Conservation (phyloP, 2,888 invertebrate genomes). For the Melanophora roralis region DNA sequence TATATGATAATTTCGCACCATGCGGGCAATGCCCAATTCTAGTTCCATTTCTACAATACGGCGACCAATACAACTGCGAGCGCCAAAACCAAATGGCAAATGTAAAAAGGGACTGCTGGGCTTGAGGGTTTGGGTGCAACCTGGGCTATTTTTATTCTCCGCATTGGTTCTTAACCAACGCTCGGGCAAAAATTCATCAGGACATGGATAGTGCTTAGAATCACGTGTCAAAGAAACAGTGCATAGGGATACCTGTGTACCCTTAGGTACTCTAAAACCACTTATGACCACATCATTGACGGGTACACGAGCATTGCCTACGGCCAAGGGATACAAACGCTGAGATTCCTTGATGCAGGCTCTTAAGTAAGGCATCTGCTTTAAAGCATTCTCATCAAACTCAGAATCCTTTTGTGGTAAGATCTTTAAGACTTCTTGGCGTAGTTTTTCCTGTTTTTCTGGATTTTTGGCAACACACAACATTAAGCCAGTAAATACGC, state of each 20-base stretch:
- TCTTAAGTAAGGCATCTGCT: constrained; percentile 81
- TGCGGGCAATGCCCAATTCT: constrained; percentile 76
- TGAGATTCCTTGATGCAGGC: constrained; percentile 87
- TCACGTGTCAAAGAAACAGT: constrained; percentile 75
- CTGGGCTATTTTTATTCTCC: constrained; percentile 77
- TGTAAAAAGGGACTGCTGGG: constrained; percentile 69
- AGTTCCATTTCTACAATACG: constrained; percentile 86
- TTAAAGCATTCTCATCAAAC: constrained; percentile 77
- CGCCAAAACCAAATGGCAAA: constrained; percentile 84
- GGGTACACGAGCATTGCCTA: constrained; percentile 79
- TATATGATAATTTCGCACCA: constrained; percentile 76
- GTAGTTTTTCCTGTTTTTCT: constrained; percentile 82
- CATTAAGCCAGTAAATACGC: constrained; percentile 66
- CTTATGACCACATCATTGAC: constrained; percentile 80
- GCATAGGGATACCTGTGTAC: constrained; percentile 84
- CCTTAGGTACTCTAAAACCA: constrained; percentile 82
- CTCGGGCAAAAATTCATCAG: constrained; percentile 84
- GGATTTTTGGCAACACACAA: constrained; percentile 80
- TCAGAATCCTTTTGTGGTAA: constrained; percentile 75
- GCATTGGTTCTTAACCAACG: constrained; percentile 80
- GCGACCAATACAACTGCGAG: constrained; percentile 83
- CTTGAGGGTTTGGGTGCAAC: constrained; percentile 81
- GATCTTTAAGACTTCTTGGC: constrained; percentile 79
- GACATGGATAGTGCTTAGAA: constrained; percentile 77
- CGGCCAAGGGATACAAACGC: constrained; percentile 80